A percentile compares a stretch with the other conserved stretches of the same genome.
Evolutionary conservation across 2,113 vertebrate species (phyloP).

Genomic region (Acanthochromis polyacanthus): DNA sequence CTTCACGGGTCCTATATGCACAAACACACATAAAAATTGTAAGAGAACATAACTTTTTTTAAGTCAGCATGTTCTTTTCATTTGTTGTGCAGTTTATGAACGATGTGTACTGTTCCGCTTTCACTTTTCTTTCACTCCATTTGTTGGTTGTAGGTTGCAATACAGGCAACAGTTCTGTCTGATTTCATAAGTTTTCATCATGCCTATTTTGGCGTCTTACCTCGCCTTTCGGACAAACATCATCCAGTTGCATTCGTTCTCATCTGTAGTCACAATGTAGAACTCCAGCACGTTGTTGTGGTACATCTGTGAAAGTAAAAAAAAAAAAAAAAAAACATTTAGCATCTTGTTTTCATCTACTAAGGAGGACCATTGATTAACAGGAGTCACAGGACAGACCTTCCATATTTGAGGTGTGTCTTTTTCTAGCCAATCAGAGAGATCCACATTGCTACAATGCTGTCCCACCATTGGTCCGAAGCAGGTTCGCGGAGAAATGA

Average conservation of each 20-base stretch:
- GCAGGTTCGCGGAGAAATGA: slow-evolving; percentile 94
- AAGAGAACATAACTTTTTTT: too few relatives aligned
- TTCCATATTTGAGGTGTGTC: slow-evolving; percentile 95
- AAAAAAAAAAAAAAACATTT: neutral
- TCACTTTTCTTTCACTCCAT: too few relatives aligned
- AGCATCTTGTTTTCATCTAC: neutral
- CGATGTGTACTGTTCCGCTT: too few relatives aligned
- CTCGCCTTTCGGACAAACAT: slow-evolving; percentile 98
- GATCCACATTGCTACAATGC: slow-evolving; percentile 94
- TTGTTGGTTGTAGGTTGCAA: neutral
- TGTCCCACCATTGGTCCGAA: slow-evolving; percentile 97
- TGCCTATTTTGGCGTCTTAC: slow-evolving; percentile 71
- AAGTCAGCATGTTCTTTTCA: neutral
- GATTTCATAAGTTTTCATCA: too few relatives aligned
- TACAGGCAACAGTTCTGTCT: too few relatives aligned
- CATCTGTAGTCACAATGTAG: slow-evolving; percentile 91
- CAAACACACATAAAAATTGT: neutral
- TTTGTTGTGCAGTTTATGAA: neutral
- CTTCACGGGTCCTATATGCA: slow-evolving; percentile 89
- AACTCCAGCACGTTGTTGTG: slow-evolving; percentile 93
- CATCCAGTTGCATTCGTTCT: slow-evolving; percentile 99
- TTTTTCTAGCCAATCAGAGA: slow-evolving; percentile 95
- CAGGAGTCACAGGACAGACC: slow-evolving; percentile 75
- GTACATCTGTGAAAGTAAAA: slow-evolving; percentile 90
- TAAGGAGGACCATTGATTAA: rapidly evolving